A percentile compares a stretch with the other conserved stretches of the same genome.
Conservation (phyloP, 92 coral and sea anemone species). For the Metridium senile region DNA sequence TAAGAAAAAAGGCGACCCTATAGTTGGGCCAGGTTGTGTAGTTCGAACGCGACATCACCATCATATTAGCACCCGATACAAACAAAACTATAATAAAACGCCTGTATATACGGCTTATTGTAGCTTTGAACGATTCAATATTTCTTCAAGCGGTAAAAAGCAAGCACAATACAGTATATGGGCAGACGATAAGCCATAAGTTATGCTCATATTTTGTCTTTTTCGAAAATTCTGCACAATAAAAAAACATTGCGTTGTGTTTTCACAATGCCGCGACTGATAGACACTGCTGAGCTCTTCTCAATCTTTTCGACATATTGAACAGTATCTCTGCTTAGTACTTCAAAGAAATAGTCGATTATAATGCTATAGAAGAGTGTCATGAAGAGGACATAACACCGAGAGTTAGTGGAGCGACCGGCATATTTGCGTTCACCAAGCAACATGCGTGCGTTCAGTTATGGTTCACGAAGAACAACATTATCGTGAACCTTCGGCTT, state of each 20-base stretch:
- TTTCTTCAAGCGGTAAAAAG: neutral
- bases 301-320: neutral
- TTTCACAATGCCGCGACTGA: neutral
- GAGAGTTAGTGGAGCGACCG: constrained; percentile 43
- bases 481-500: neutral
- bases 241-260: constrained; percentile 8
- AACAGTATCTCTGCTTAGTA: neutral
- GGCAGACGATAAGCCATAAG: neutral
- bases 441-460: constrained; percentile 36
- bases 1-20: constrained; percentile 14
- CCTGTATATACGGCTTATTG: neutral
- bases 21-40: neutral
- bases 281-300: neutral
- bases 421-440: constrained; percentile 52
- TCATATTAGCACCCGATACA: neutral
- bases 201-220: neutral
- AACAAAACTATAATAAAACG: neutral
- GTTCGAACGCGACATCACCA: constrained; percentile 1
- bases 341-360: neutral
- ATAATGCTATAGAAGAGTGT: neutral
- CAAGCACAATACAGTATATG: neutral
- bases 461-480: neutral
- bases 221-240: constrained; percentile 1
- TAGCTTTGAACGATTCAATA: neutral
- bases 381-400: constrained; percentile 9